These are phyloP conservation scores for Ips typographus DNA, from an alignment of 1,140 invertebrate species.

Conservation along the genomic window DNA sequence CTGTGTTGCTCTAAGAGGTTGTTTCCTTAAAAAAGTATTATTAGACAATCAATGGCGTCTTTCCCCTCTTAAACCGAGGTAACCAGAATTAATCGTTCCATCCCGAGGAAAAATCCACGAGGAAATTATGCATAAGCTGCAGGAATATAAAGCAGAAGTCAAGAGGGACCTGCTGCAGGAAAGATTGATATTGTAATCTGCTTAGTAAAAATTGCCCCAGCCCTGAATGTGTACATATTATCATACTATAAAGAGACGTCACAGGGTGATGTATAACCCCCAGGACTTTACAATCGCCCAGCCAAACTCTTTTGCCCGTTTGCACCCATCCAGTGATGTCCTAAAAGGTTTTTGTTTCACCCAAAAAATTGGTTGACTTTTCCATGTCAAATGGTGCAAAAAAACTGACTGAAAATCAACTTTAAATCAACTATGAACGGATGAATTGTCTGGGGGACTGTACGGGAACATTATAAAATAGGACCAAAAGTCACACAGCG, in stretches of 20 bases:
- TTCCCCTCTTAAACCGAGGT: no score
- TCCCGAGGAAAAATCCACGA: conserved; percentile 19
- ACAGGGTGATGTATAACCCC: conserved; percentile 49
- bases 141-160: conserved; percentile 43
- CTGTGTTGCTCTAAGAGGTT: no score
- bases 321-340: background rate
- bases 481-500: conserved; percentile 40
- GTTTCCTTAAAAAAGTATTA: no score
- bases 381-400: no score
- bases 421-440: background rate
- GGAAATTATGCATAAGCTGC: conserved; percentile 42
- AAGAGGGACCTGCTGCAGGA: conserved; percentile 42
- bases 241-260: conserved; percentile 53
- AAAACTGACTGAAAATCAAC: background rate
- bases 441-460: conserved; percentile 37
- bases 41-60: no score
- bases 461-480: conserved; percentile 38
- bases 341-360: no score
- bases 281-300: conserved; percentile 47
- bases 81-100: conserved; percentile 24
- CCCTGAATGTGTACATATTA: conserved; percentile 51
- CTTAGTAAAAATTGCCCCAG: conserved; percentile 51
- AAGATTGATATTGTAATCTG: conserved; percentile 53
- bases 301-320: conserved; percentile 4
- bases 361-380: background rate